Conservation (phyloP, 1,140 invertebrate species). For the Drosophila hydei region DNA sequence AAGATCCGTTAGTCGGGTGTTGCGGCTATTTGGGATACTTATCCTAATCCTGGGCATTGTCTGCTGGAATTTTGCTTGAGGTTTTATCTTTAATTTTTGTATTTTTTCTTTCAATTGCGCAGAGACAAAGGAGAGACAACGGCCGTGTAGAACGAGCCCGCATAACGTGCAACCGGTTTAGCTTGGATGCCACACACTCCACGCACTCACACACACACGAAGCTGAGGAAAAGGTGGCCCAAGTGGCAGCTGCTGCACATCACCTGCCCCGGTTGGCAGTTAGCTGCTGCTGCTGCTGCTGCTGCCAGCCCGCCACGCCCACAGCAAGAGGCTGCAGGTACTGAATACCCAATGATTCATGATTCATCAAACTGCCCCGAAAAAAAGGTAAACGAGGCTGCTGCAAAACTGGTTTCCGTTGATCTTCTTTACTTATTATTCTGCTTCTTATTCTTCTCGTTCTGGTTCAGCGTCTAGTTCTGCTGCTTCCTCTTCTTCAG, state of each 20-base stretch:
- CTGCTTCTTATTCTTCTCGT: neutral
- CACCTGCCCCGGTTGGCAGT: conserved; percentile 42
- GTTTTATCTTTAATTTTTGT: neutral
- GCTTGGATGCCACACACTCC: conserved; percentile 18
- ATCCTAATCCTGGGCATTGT: conserved; percentile 1
- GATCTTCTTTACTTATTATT: conserved; percentile 5
- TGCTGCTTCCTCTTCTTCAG: neutral
- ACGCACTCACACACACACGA: conserved; percentile 3
- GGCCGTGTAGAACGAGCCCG: conserved; percentile 15
- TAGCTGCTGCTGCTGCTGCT: neutral
- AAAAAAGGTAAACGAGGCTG: conserved; percentile 25
- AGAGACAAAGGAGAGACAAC: conserved; percentile 14
- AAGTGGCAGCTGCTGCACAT: conserved; percentile 37
- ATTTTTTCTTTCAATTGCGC: neutral
- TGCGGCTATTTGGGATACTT: conserved; percentile 8
- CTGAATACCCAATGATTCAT: conserved; percentile 28
- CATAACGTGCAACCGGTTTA: conserved; percentile 31
- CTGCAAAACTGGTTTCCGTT: conserved; percentile 16
- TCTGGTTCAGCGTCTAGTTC: neutral
- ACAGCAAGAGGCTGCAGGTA: conserved; percentile 31
- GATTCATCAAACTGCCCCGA: conserved; percentile 40
- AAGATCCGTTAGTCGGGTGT: conserved; percentile 6
- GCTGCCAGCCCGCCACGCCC: conserved; percentile 18
- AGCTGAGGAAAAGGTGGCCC: conserved; percentile 26
- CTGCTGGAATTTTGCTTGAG: conserved; percentile 10